Percentiles rank a stretch among this genome's conserved stretches.
phyloP scores from a whole-genome alignment of 2,888 invertebrate genomes.

The Catocala fraxini region DNA sequence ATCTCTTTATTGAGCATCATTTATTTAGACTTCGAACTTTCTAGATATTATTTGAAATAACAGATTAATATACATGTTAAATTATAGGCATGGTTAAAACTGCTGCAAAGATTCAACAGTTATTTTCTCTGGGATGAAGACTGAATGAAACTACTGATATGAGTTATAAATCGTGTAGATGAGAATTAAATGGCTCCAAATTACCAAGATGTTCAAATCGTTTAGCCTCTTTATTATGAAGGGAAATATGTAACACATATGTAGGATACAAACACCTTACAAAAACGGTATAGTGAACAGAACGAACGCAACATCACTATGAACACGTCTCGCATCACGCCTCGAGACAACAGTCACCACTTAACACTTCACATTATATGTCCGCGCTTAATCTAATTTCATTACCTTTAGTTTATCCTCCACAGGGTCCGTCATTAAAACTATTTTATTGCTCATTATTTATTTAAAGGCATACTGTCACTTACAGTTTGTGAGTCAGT shows the following conservation, averaged over 20 bases:
- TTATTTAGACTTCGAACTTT: constrained; percentile 21
- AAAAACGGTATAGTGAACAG: constrained; percentile 56
- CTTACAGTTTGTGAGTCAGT: constrained; percentile 76
- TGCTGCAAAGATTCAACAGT: constrained; percentile 4
- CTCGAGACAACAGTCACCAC: constrained; percentile 49
- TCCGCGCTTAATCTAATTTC: constrained; percentile 58
- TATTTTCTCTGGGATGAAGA: constrained; percentile 1
- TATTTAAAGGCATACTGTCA: constrained; percentile 76
- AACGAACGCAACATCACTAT: constrained; percentile 54
- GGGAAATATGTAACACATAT: constrained; percentile 48
- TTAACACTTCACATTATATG: constrained; percentile 67
- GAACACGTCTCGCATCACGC: constrained; percentile 36
- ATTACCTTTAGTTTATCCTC: constrained; percentile 58
- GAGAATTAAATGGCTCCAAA: constrained; percentile 42
- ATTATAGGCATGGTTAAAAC: constrained; percentile 6
- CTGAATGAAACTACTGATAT: constrained; percentile 12
- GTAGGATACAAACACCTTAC: constrained; percentile 57
- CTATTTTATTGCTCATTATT: constrained; percentile 74
- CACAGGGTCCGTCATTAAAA: constrained; percentile 47
- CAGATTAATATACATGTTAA: background rate
- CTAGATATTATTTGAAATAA: constrained; percentile 23
- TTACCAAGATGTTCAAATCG: constrained; percentile 31
- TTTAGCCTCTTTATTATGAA: constrained; percentile 56
- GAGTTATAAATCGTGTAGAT: constrained; percentile 11
- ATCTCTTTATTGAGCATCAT: constrained; percentile 37